Base-by-base conservation (phyloP, 2,113 vertebrate species). In the Monopterus albus region DNA sequence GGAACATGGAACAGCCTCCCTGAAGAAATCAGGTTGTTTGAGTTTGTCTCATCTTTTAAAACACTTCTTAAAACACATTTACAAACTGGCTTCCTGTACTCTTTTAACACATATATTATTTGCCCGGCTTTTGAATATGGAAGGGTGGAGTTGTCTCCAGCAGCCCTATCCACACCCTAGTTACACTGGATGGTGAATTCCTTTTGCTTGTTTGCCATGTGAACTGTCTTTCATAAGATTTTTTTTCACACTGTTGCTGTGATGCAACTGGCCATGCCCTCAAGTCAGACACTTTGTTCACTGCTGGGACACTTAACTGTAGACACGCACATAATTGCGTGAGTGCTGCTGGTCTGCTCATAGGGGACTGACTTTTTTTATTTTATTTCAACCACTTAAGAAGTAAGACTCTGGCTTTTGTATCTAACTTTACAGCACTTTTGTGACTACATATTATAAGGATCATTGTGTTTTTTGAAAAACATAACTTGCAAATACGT, bases 231-330 rank as follows among this genome's bases (percentile, higher is more conserved):
- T 78, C 64, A 72, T 58, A 66, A n/a, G n/a, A 59, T 60, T 7
- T 59, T 42, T 33, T 29, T 65, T 77, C 6, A 33, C 50, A 20
- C 39, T 61, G 51, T 17, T 35, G 28, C 33, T 63, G 42, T 61
- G 61, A 81, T 81, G 72, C 61, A 83, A 81, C 81, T 53, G 38
- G 43, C 45, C 77, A 35, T 79, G 73, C 80, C 87, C 73, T 50
- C 8, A 0, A 77, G 76, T 50, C 26, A 71, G n/a, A 11, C 25
- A 40, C 68, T 74, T 23, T 38, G 9, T 70, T 65, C 49, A 63
- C 49, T 64, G 69, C 67, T 58, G 72, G 21, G 23, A 61, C 31
- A 15, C 33, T 60, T n/a, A n/a, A n/a, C n/a, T 45, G 21, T 7
- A 50, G 58, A 55, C 10, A 35, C 60, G 50, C 56, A 51, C 29